Evolutionary conservation across 2,888 invertebrate genomes (phyloP).

Genomic region (Amblyjoppa fuscipennis): DNA sequence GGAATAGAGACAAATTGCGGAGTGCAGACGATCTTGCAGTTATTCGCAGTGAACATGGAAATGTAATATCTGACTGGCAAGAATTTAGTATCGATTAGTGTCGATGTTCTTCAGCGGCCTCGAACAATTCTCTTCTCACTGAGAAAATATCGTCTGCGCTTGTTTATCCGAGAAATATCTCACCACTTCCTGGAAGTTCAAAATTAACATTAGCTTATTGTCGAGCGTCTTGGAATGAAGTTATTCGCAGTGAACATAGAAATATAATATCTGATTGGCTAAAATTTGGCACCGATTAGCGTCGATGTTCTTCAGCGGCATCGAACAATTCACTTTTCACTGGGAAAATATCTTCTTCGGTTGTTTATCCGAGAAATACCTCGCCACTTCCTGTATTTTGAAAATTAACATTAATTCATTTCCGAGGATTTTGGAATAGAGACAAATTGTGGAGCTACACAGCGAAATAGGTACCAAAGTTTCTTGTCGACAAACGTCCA

Average conservation of each 20-base stretch:
- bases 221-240: conserved; percentile 18
- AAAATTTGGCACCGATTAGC: no score
- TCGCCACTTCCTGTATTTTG: not conserved
- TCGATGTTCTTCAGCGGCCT: not conserved
- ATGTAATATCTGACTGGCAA: not conserved
- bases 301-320: no score
- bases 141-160: not conserved
- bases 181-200: not conserved
- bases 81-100: not conserved
- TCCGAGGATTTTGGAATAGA: not conserved
- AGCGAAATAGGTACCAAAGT: not conserved
- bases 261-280: no score
- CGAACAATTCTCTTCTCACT: not conserved
- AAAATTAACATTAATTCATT: not conserved
- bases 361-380: conserved; percentile 50
- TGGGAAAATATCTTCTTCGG: not conserved
- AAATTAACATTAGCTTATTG: conserved; percentile 53
- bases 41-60: not conserved
- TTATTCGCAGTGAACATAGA: no score
- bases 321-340: no score
- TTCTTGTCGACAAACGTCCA: no score
- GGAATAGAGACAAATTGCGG: conserved; percentile 47
- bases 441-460: not conserved
- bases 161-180: conserved; percentile 49
- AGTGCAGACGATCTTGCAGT: not conserved